A percentile compares a stretch with the other conserved stretches of the same genome.
phyloP scores from a whole-genome alignment of 2,113 vertebrate genomes.

The Rhinolophus ferrumequinum region DNA sequence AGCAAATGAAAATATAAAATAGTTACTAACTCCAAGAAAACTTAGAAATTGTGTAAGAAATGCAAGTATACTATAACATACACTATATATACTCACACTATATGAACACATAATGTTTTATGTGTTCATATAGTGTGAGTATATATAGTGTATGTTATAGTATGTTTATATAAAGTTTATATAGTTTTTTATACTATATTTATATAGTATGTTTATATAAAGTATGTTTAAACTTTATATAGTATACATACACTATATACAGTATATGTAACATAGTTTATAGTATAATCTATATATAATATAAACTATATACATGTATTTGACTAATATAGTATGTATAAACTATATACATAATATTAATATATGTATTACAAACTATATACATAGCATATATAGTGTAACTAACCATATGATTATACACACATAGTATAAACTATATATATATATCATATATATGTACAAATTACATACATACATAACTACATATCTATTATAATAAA shows the following conservation, averaged over 20 bases:
- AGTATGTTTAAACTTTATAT: slow-evolving; percentile 7
- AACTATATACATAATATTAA: background rate
- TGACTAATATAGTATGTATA: background rate
- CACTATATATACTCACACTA: background rate
- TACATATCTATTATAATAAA: background rate
- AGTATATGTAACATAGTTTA: background rate
- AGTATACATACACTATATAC: background rate
- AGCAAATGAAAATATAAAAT: slow-evolving; percentile 36
- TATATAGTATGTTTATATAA: no score
- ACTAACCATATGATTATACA: background rate
- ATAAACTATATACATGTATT: slow-evolving; percentile 4
- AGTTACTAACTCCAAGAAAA: background rate
- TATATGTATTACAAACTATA: background rate
- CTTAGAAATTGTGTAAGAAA: background rate
- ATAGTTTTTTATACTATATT: no score
- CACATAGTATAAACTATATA: background rate
- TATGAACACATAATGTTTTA: background rate
- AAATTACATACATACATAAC: background rate
- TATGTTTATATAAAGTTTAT: no score
- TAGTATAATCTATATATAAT: background rate
- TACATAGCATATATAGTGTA: background rate
- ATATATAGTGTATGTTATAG: no score
- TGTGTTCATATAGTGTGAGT: no score
- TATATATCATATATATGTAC: background rate
- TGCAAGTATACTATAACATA: background rate